Percentiles rank a stretch among this genome's conserved stretches.
These are phyloP conservation scores for Heliconius himera DNA, from an alignment of 1,140 invertebrate species.

Conservation along the genomic window DNA sequence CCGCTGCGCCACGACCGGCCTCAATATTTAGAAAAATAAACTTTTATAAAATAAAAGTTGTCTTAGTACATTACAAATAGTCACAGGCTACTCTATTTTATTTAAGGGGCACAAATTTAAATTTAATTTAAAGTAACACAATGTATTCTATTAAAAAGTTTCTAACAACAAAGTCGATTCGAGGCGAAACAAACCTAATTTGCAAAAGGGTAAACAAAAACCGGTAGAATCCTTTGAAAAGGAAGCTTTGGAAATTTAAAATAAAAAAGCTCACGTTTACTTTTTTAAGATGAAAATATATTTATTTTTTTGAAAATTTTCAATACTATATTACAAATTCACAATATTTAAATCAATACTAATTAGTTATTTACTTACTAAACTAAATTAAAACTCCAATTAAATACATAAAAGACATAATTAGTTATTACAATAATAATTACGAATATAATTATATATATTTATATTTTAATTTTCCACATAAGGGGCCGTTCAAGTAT, in stretches of 20 bases:
- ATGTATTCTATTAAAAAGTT: constrained; percentile 40
- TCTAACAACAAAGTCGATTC: constrained; percentile 23
- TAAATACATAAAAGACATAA: too few species aligned
- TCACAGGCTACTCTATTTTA: not conserved
- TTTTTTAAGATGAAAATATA: not conserved
- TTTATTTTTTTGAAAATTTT: too few species aligned
- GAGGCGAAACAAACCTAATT: constrained; percentile 40
- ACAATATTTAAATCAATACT: too few species aligned
- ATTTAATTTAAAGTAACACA: constrained; percentile 45
- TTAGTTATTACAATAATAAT: too few species aligned
- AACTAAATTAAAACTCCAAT: too few species aligned
- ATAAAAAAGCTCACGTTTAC: not conserved
- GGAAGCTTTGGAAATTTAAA: not conserved
- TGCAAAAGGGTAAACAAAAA: constrained; percentile 39
- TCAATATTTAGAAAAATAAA: too few species aligned
- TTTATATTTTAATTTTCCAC: not conserved
- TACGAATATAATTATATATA: too few species aligned
- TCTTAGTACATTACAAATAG: not conserved
- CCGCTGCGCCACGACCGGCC: too few species aligned
- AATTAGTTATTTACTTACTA: too few species aligned
- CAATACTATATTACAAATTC: too few species aligned
- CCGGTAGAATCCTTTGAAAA: constrained; percentile 5
- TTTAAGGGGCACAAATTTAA: constrained; percentile 32
- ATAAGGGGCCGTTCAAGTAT: too few species aligned
- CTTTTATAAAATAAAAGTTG: too few species aligned